Conservation (phyloP, 2,888 invertebrate genomes). For the Agonopterix heracliana region DNA sequence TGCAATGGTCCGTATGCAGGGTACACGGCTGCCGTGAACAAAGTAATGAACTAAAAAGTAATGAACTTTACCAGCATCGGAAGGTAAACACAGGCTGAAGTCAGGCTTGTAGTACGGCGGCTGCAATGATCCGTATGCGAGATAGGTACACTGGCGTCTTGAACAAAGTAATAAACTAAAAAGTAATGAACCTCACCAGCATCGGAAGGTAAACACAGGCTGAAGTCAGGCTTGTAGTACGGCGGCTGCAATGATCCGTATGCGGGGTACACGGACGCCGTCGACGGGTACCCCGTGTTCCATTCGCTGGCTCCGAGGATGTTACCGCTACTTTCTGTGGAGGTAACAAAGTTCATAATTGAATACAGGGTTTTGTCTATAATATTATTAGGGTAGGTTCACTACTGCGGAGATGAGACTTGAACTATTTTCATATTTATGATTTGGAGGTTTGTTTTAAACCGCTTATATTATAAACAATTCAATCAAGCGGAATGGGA, state of each 20-base stretch:
- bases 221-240: slow-evolving; percentile 72
- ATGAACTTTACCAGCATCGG: slow-evolving; percentile 52
- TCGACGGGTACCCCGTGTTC: slow-evolving; percentile 75
- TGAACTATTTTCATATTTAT: too few relatives aligned
- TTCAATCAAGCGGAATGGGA: too few relatives aligned
- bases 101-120: slow-evolving; percentile 73
- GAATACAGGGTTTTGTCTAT: too few relatives aligned
- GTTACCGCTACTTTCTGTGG: slow-evolving; percentile 74
- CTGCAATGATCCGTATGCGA: slow-evolving; percentile 74
- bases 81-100: slow-evolving; percentile 76
- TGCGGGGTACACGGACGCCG: slow-evolving; percentile 66
- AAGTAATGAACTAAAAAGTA: too few relatives aligned
- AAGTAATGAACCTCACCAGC: slow-evolving; percentile 9
- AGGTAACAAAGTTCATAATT: too few relatives aligned
- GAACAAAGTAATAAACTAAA: too few relatives aligned
- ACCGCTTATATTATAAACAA: too few relatives aligned
- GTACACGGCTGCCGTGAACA: too few relatives aligned
- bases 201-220: slow-evolving; percentile 79
- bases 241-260: slow-evolving; percentile 74
- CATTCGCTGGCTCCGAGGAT: slow-evolving; percentile 79
- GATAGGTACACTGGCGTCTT: slow-evolving; percentile 70
- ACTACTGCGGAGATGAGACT: too few relatives aligned
- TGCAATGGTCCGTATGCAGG: too few relatives aligned
- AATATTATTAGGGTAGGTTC: too few relatives aligned
- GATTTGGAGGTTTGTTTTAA: too few relatives aligned